Base-by-base conservation (phyloP, 1,140 invertebrate species). In the Drosophila seguyi region DNA sequence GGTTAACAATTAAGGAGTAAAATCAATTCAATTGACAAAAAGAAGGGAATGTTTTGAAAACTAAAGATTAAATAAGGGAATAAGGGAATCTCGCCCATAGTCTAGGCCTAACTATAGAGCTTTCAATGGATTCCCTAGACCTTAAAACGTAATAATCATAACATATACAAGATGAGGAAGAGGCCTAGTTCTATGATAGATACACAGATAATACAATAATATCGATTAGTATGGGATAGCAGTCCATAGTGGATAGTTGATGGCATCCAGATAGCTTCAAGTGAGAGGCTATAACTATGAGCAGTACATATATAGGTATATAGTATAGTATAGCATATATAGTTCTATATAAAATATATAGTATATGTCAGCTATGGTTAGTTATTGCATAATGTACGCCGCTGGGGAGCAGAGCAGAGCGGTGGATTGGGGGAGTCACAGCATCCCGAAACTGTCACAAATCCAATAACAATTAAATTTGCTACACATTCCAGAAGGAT, bases 301-400 rank as follows among this genome's bases (percentile, higher is more conserved):
- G 52, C 55, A 39, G 47, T 69, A 48, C 16, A 31, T 52, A 31
- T 52, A 52, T 65, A 52, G 56, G 11, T 39, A 41, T 39, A 41
- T 66, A 61, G 44, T 50, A 61, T n/a, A 47, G n/a, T 25, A 47
- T 50, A 31, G 47, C 41, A 44, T 47, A 25, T 53, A 38, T 53
- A 53, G n/a, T 29, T 65, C 45, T 69, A 69, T 69, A 69, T 52
- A 69, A 66, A 53, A 69, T 69, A 69, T 69, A 68, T 69, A 60
- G 22, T 27, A 18, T 36, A 13, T 13, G 47, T 18, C 16, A 50
- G 47, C 47, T 50, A 50, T 50, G 27, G n/a, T 36, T 22, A 62
- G 66, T 41, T 66, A 69, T 69, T 69, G 66, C 61, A 66, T 69
- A 66, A 52, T 68, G 20, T 65, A 42, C 34, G 61, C 48, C n/a